phyloP scores from a whole-genome alignment of 2,797 vertebrate species.

The Falco peregrinus region DNA sequence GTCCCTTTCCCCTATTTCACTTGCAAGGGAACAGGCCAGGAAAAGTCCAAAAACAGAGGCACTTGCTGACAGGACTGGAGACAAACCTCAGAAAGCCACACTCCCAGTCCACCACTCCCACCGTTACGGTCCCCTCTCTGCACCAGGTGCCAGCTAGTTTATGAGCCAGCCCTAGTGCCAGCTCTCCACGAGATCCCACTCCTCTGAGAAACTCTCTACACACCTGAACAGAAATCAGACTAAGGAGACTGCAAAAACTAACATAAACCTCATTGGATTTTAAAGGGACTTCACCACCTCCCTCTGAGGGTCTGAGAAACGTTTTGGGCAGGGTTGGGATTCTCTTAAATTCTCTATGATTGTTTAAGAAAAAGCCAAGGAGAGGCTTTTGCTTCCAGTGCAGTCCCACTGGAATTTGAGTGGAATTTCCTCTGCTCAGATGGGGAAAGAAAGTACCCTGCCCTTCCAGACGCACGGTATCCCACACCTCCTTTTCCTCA shows the following conservation, averaged over 20 bases:
- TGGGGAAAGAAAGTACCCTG: not conserved
- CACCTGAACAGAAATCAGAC: not conserved
- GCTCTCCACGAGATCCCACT: not conserved
- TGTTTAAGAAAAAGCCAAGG: not conserved
- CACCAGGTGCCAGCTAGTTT: too few species aligned
- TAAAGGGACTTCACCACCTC: not conserved
- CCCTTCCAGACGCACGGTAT: not conserved
- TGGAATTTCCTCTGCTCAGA: not conserved
- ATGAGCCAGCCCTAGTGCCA: not conserved
- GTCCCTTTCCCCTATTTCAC: not conserved
- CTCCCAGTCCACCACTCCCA: not conserved
- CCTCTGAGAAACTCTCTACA: not conserved
- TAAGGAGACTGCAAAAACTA: not conserved
- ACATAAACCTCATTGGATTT: not conserved
- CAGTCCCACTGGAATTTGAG: not conserved
- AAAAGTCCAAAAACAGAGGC: not conserved
- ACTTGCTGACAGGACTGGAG: conserved; percentile 1
- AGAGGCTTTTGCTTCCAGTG: not conserved
- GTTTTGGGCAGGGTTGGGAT: not conserved
- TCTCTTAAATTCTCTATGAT: not conserved
- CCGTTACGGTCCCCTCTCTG: not conserved
- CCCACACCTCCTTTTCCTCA: not conserved
- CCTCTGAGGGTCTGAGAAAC: not conserved
- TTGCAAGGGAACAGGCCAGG: not conserved
- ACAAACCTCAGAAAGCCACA: not conserved